Evolutionary conservation across 2,113 vertebrate genomes (phyloP).

Genomic region (Siniperca chuatsi): DNA sequence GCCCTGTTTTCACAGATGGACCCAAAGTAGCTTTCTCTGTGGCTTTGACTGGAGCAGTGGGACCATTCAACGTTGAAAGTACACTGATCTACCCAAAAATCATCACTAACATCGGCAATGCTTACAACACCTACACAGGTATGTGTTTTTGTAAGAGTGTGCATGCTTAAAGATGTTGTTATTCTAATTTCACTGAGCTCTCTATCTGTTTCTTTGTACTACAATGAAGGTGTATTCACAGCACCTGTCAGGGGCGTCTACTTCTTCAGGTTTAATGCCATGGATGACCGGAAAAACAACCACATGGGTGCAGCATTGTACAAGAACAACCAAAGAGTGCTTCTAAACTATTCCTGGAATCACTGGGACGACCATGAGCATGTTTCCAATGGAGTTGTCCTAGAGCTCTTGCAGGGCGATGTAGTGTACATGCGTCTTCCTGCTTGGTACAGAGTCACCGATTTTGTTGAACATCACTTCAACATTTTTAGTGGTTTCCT

Average conservation of each 20-base stretch:
- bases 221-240: too few relatives aligned
- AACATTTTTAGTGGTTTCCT: neutral
- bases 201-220: too few relatives aligned
- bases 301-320: constrained; percentile 19
- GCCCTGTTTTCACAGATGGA: neutral
- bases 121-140: neutral
- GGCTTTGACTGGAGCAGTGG: neutral
- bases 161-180: too few relatives aligned
- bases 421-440: neutral
- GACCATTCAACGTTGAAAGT: neutral
- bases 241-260: too few relatives aligned
- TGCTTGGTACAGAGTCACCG: neutral
- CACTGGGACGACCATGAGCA: neutral
- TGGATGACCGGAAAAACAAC: neutral
- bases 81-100: neutral
- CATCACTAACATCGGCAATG: neutral
- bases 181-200: too few relatives aligned
- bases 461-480: neutral
- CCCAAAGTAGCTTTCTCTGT: neutral
- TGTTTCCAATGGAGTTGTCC: neutral
- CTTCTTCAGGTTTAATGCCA: neutral
- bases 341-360: neutral
- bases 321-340: constrained; percentile 6
- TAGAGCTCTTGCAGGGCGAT: neutral
- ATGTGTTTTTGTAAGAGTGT: neutral